Evolutionary conservation across 2,888 invertebrate species (phyloP).

Genomic region (Eupeodes latifasciatus): DNA sequence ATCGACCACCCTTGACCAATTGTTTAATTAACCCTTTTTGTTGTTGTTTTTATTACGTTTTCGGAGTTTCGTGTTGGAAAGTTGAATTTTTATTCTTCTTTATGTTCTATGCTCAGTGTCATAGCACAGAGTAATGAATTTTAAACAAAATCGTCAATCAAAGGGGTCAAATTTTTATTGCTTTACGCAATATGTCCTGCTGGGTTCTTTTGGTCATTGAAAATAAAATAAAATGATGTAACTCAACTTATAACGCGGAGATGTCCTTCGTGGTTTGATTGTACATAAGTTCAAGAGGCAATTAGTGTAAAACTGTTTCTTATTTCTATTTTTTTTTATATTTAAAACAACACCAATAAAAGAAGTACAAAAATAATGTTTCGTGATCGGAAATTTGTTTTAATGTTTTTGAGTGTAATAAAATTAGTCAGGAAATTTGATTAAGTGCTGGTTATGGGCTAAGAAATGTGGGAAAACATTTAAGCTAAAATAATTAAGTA

Average conservation of each 20-base stretch:
- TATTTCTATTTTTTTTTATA: slow-evolving; percentile 4
- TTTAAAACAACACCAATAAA: background rate
- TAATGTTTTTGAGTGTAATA: slow-evolving; percentile 55
- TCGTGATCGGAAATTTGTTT: slow-evolving; percentile 66
- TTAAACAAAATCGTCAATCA: slow-evolving; percentile 54
- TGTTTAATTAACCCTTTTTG: slow-evolving; percentile 75
- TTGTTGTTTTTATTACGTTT: background rate
- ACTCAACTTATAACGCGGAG: background rate
- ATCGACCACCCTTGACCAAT: slow-evolving; percentile 66
- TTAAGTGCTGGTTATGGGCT: slow-evolving; percentile 58
- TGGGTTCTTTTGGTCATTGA: slow-evolving; percentile 51
- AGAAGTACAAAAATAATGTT: background rate
- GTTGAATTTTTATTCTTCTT: slow-evolving; percentile 25
- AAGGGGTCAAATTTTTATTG: slow-evolving; percentile 40
- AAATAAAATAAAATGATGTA: slow-evolving; percentile 34
- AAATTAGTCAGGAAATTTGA: slow-evolving; percentile 70
- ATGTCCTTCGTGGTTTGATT: slow-evolving; percentile 48
- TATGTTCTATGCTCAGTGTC: slow-evolving; percentile 44
- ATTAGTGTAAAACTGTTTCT: slow-evolving; percentile 57
- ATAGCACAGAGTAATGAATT: slow-evolving; percentile 32
- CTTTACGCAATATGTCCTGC: slow-evolving; percentile 38
- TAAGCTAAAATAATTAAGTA: slow-evolving; percentile 34
- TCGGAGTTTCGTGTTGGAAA: slow-evolving; percentile 48
- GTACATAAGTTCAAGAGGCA: slow-evolving; percentile 25
- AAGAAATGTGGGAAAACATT: slow-evolving; percentile 57